phyloP scores from a whole-genome alignment of 2,797 vertebrate species.

The Liasis olivaceus region DNA sequence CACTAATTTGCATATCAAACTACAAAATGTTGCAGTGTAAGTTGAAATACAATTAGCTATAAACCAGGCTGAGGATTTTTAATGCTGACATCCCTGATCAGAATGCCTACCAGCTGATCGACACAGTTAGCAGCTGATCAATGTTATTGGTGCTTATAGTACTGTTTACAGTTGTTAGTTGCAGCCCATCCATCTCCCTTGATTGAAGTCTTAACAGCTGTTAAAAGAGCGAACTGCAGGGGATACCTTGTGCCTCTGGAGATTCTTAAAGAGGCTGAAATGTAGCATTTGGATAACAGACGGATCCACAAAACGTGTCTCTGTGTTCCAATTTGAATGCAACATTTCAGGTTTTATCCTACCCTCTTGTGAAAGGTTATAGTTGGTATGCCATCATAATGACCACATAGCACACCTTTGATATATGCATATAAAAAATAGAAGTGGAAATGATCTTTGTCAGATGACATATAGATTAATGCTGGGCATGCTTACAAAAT shows the following conservation, averaged over 20 bases:
- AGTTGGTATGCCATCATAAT: background rate
- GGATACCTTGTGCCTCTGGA: background rate
- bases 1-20: constrained; percentile 1
- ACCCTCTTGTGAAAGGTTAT: background rate
- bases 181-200: constrained; percentile 5
- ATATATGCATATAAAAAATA: background rate
- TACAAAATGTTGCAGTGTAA: background rate
- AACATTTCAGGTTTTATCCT: background rate
- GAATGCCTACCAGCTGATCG: constrained; percentile 12
- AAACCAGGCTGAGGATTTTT: background rate
- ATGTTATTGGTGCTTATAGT: constrained; percentile 7
- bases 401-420: background rate
- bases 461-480: background rate
- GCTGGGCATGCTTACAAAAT: background rate
- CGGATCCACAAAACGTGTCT: background rate
- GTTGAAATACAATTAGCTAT: constrained; percentile 4
- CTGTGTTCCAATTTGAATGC: background rate
- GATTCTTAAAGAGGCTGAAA: background rate
- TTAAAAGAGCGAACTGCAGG: background rate
- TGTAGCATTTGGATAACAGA: background rate
- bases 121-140: constrained; percentile 26
- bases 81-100: constrained; percentile 4
- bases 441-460: background rate
- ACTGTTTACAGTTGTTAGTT: background rate
- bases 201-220: constrained; percentile 24